Percentiles rank a stretch among this genome's conserved stretches.
Conservation (phyloP, 2,797 vertebrate species). For the Danio tinwini region DNA sequence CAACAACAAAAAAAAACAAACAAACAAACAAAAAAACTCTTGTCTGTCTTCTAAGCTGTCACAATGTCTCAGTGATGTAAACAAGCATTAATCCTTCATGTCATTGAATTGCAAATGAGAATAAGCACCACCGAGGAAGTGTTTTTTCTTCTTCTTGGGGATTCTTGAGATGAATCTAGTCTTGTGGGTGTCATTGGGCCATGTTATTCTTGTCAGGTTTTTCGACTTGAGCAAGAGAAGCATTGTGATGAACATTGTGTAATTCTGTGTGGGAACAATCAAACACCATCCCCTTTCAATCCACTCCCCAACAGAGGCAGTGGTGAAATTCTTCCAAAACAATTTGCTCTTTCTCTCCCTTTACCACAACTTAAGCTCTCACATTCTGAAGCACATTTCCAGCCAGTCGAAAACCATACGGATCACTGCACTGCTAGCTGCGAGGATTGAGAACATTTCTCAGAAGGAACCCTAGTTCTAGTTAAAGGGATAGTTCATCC, state of each 20-base stretch:
- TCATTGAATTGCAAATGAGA: constrained; percentile 35
- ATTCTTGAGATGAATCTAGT: constrained; percentile 41
- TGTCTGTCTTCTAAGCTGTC: constrained; percentile 29
- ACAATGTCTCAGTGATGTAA: constrained; percentile 24
- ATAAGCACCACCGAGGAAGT: constrained; percentile 11
- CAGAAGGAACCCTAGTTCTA: not conserved
- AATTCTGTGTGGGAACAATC: constrained; percentile 69
- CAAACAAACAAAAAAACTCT: constrained; percentile 43
- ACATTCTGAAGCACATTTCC: constrained; percentile 21
- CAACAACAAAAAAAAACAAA: too few relatives aligned
- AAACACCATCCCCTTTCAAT: constrained; percentile 68
- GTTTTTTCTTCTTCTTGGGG: constrained; percentile 17
- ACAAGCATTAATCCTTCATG: constrained; percentile 24
- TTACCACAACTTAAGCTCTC: constrained; percentile 34
- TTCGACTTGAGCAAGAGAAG: constrained; percentile 65
- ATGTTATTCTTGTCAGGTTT: constrained; percentile 75
- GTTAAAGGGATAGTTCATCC: not conserved
- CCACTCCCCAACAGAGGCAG: constrained; percentile 57
- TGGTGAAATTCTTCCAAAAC: constrained; percentile 61
- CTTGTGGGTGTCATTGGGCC: constrained; percentile 48
- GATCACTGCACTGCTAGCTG: constrained; percentile 11
- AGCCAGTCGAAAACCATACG: not conserved
- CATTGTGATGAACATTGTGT: constrained; percentile 69
- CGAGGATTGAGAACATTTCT: not conserved
- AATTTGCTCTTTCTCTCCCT: constrained; percentile 59